Percentiles rank a stretch among this genome's conserved stretches.
Conservation (phyloP, 2,113 vertebrate genomes). For the Prochilodus magdalenae region DNA sequence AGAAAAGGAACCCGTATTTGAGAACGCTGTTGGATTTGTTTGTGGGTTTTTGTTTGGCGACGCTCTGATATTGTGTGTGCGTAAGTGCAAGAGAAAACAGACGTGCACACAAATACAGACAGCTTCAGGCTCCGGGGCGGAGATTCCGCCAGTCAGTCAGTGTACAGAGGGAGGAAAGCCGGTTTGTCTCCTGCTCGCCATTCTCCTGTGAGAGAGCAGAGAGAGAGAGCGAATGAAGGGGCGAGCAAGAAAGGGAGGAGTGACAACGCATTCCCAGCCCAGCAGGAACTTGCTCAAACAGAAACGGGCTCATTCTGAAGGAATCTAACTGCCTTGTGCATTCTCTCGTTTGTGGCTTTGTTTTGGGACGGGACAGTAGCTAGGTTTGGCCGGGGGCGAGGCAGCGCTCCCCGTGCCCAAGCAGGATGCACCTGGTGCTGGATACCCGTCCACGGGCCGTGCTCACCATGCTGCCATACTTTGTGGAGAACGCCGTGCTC, state of each 20-base stretch:
- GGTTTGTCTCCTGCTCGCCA: conserved; percentile 34
- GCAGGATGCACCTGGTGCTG: conserved; percentile 78
- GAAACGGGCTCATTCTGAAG: neutral
- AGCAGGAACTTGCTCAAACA: conserved; percentile 46
- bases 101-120: neutral
- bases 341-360: conserved; percentile 1
- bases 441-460: conserved; percentile 67
- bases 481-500: conserved; percentile 77
- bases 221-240: conserved; percentile 1
- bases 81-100: neutral
- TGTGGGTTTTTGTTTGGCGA: neutral
- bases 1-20: conserved; percentile 1
- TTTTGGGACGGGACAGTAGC: conserved; percentile 22
- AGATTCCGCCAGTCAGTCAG: conserved; percentile 23
- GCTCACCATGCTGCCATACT: conserved; percentile 79
- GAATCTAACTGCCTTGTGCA: neutral
- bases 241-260: conserved; percentile 14
- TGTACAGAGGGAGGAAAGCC: conserved; percentile 21
- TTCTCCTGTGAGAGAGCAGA: neutral
- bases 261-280: conserved; percentile 12
- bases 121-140: conserved; percentile 21
- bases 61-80: neutral
- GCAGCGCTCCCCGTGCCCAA: conserved; percentile 33
- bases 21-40: neutral
- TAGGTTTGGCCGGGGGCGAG: conserved; percentile 19